Evolutionary conservation across 1,140 invertebrate genomes (phyloP), one percentile per base, ranked within the genome.

Genomic region (Mya arenaria): DNA sequence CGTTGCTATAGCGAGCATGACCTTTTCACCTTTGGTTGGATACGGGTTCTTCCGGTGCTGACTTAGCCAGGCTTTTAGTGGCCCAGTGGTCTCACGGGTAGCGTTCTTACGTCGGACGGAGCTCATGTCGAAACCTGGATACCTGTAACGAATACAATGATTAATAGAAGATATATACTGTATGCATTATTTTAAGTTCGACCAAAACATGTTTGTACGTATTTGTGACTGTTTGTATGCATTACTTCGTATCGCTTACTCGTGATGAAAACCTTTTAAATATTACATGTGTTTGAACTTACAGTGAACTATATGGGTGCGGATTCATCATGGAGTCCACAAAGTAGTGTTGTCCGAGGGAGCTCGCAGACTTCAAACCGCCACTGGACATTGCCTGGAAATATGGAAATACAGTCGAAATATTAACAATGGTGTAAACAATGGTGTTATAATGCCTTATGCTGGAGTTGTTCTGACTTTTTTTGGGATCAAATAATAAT

Each of bases 11-110:
- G 98, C 98, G 88, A 99, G 94, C 97, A 99, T 99, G 83, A 99
- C 98, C 93, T 99, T 99, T 93, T 99, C 98, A 30, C 98, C 98
- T 94, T 99, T 99, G 37, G 98, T 99, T 5, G 98, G 98, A 93
- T 99, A 99, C 0, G 98, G 98, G 93, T 99, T 99, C 94, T 99
- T 99, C 93, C 98, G 97, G 94, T 99, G 98, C 90, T 99, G 97
- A 92, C 98, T 98, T 5, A 99, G 94, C 98, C 98, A 99, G 17
- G 98, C 97, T 92, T 98, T 98, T 19, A 98, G 94, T 6, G 98
- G 98, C 34, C 96, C 97, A 41, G 98, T 99, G 1, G 97, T 98
- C 92, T 99, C 98, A 69, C 98, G 94, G 2, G 98, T 99, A 3
- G 98, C 98, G 92, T 99, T 99, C 93, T 99, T 99, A 58, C 98